phyloP scores from a whole-genome alignment of 2,888 invertebrate genomes.

The Tiliacea aurago region DNA sequence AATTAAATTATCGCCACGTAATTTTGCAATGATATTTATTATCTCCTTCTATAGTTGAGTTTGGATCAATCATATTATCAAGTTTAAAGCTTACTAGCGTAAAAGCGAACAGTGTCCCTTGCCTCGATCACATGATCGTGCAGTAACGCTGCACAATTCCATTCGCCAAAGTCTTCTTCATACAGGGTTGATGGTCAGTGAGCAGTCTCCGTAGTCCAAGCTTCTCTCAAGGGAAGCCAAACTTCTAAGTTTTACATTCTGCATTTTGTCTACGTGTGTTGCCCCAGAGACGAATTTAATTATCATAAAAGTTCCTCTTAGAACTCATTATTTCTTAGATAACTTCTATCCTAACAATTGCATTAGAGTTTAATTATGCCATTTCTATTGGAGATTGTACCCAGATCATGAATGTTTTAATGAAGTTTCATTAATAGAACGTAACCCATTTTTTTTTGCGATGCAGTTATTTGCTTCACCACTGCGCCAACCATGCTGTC shows the following conservation, averaged over 20 bases:
- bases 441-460: too few relatives aligned
- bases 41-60: background rate
- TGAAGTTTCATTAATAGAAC: background rate
- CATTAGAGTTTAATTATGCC: too few relatives aligned
- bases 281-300: background rate
- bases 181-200: conserved; percentile 81
- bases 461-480: too few relatives aligned
- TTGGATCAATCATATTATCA: background rate
- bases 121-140: conserved; percentile 77
- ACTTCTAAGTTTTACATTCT: conserved; percentile 22
- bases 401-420: background rate
- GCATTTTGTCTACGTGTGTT: conserved; percentile 57
- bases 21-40: background rate
- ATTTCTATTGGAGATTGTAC: background rate
- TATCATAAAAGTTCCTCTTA: conserved; percentile 13
- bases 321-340: background rate
- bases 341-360: background rate
- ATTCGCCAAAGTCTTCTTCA: conserved; percentile 82
- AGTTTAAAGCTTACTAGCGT: conserved; percentile 19
- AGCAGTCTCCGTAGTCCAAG: conserved; percentile 85
- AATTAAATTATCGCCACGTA: too few relatives aligned
- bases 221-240: conserved; percentile 71
- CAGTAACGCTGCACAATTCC: conserved; percentile 86
- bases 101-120: conserved; percentile 71
- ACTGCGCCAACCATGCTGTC: too few relatives aligned